phyloP scores from a whole-genome alignment of 2,113 vertebrate species.

The Hypomesus transpacificus region DNA sequence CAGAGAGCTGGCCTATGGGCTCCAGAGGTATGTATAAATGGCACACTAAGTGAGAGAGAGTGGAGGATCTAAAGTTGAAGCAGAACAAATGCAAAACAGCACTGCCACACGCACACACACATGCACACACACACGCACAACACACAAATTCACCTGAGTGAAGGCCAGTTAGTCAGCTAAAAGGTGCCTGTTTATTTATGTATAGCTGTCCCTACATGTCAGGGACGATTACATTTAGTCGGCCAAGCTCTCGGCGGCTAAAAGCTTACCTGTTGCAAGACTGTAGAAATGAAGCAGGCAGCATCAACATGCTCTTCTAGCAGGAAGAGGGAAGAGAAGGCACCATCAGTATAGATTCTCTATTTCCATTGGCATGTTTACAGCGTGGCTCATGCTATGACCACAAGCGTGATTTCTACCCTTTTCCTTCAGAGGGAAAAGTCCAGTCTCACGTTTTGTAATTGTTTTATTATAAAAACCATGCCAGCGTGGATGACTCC shows the following conservation, averaged over 20 bases:
- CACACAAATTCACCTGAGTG: conserved; percentile 37
- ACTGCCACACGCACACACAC: conserved; percentile 2
- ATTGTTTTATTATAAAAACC: conserved; percentile 56
- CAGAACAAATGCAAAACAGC: conserved; percentile 44
- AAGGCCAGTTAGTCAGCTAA: conserved; percentile 35
- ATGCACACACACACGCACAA: conserved; percentile 20
- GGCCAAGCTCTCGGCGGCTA: neutral
- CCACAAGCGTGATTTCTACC: conserved; percentile 40
- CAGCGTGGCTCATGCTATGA: conserved; percentile 40
- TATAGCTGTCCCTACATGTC: conserved; percentile 40
- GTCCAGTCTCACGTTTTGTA: conserved; percentile 36
- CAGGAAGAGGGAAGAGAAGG: too few species aligned
- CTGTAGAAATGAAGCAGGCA: too few species aligned
- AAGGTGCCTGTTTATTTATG: conserved; percentile 48
- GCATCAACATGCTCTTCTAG: too few species aligned
- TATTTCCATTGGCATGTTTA: conserved; percentile 52
- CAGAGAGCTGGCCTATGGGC: conserved; percentile 12
- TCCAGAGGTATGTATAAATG: conserved; percentile 5
- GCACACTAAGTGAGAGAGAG: conserved; percentile 1
- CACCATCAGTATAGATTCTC: conserved; percentile 4
- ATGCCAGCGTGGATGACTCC: conserved; percentile 26
- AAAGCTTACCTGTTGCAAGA: neutral
- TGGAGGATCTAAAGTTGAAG: conserved; percentile 20
- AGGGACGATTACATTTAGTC: conserved; percentile 27
- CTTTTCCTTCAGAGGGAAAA: conserved; percentile 43